Evolutionary conservation across 2,797 vertebrate genomes (phyloP).

Genomic region (Sebastes jordani): DNA sequence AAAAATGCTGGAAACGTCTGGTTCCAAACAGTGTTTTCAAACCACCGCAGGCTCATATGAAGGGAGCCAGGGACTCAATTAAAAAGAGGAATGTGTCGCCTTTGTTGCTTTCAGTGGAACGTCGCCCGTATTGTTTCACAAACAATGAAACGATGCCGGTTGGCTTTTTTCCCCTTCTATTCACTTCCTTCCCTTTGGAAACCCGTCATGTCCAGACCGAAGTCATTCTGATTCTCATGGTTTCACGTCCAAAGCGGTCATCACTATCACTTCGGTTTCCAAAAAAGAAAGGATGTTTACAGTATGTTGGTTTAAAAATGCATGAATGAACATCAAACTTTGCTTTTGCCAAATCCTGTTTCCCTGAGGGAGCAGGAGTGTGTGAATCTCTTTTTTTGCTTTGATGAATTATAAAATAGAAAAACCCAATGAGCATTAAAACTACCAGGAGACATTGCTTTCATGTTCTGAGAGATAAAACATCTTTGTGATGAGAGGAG

Average conservation of each 20-base stretch:
- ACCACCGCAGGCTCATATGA: constrained; percentile 38
- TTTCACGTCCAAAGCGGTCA: constrained; percentile 34
- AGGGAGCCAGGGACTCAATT: constrained; percentile 44
- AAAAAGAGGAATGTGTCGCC: constrained; percentile 74
- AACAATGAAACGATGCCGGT: constrained; percentile 69
- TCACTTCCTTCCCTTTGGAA: constrained; percentile 59
- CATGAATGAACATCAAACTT: constrained; percentile 44
- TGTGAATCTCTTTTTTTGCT: constrained; percentile 30
- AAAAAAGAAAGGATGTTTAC: constrained; percentile 21
- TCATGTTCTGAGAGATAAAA: constrained; percentile 35
- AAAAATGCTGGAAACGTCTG: constrained; percentile 62
- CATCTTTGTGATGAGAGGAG: neutral
- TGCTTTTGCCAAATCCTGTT: constrained; percentile 18
- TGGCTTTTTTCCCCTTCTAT: constrained; percentile 35
- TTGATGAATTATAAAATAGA: constrained; percentile 40
- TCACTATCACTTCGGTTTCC: constrained; percentile 50
- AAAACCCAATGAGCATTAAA: constrained; percentile 2
- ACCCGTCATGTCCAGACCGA: constrained; percentile 57
- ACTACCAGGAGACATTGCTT: constrained; percentile 24
- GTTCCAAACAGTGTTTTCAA: constrained; percentile 42
- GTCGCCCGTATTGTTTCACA: constrained; percentile 68
- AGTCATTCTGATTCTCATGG: constrained; percentile 43
- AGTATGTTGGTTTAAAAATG: constrained; percentile 18
- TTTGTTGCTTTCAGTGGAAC: constrained; percentile 75
- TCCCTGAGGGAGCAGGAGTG: neutral